Base-by-base conservation (phyloP, 2,888 invertebrate genomes). In the Schrankia costaestrigalis region DNA sequence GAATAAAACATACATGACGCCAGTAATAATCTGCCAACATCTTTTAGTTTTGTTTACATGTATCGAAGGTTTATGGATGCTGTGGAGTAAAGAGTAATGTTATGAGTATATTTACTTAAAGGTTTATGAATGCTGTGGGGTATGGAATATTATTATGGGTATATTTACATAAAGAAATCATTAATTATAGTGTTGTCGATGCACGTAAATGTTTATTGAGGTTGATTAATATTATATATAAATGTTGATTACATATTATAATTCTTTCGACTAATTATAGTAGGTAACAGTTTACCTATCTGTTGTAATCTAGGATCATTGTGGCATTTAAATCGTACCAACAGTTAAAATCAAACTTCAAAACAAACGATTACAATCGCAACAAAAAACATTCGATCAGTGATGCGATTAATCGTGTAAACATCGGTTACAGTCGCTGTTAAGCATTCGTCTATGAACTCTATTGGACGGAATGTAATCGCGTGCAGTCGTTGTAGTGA, bases 1-100 rank as follows among this genome's bases (percentile, higher is more conserved):
- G 84, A 86, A 86, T 86, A 83, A 85, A 74, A 75, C 82, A 83
- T 79, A 57, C 53, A 55, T 56, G 63, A 67, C 49, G 63, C 61
- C 47, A 71, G 73, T 69, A 73, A 80, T 83, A 81, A 83, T 81
- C 72, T 63, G 67, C 57, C 56, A 67, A 68, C 67, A 63, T 68
- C 60, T 59, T 50, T 38, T 48, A 50, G 52, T 60, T 57, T 43
- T 46, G 48, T 58, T 59, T 67, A 59, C 58, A 54, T 63, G 48
- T 49, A 45, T 46, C 33, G 49, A 46, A 45, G 26, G 17, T 17
- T 29, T 37, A 28, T 29, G 15, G 29, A 26, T 23, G 18, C 23
- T 21, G 13, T 27, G 15, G 33, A 19, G 8, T 19, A 8, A 31
- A 13, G 31, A 36, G 31, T 10, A 18, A 3, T 9, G n/a, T 1